A percentile compares a stretch with the other conserved stretches of the same genome.
Conservation (phyloP, 1,140 invertebrate genomes). For the Bactericera cockerelli region DNA sequence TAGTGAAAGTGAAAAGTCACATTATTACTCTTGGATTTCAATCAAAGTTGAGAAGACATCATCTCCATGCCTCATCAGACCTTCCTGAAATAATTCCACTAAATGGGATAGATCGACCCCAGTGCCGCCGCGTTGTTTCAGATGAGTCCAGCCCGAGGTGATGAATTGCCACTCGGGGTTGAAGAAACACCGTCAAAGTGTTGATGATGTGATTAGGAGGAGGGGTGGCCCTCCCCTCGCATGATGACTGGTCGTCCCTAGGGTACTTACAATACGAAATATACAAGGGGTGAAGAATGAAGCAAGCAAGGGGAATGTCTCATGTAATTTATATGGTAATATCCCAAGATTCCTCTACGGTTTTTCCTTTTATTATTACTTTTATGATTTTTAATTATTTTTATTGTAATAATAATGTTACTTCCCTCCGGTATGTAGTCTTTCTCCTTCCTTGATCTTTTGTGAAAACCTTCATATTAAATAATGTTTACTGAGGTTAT, state of each 20-base stretch:
- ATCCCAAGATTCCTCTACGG: conserved; percentile 1
- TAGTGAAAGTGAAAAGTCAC: no score
- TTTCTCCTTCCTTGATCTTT: conserved; percentile 3
- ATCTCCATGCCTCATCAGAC: no score
- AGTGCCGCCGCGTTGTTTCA: not conserved
- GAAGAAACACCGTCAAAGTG: not conserved
- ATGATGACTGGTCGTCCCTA: conserved; percentile 9
- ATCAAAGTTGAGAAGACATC: no score
- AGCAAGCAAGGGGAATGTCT: not conserved
- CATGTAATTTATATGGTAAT: conserved; percentile 9
- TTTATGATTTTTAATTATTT: conserved; percentile 9
- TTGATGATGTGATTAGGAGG: conserved; percentile 6
- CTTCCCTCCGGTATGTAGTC: not conserved
- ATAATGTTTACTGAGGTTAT: conserved; percentile 1
- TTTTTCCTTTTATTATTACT: conserved; percentile 5
- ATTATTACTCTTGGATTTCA: no score
- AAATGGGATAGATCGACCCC: no score
- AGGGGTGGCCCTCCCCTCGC: not conserved
- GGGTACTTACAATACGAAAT: not conserved
- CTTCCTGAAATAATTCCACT: no score
- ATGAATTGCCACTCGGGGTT: not conserved
- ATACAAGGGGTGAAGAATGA: not conserved
- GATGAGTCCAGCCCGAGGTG: not conserved
- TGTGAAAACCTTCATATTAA: conserved; percentile 7
- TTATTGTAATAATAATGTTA: not conserved